Evolutionary conservation across 2,113 vertebrate genomes (phyloP), one percentile per base, ranked within the genome.

Genomic region (Pycnonotus jocosus): DNA sequence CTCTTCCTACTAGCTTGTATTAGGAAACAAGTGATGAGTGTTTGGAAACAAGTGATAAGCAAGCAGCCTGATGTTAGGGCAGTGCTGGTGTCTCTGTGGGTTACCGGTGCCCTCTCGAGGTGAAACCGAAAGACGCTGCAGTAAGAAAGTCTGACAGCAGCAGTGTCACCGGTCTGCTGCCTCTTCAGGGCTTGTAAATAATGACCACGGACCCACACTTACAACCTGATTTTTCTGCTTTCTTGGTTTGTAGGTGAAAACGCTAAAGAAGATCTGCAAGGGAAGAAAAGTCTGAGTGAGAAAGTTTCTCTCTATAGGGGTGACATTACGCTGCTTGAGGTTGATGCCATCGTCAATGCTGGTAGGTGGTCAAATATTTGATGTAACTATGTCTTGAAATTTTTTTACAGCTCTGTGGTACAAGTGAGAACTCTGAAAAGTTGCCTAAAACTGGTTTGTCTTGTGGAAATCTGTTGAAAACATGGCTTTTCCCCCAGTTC

Each of bases 271-370:
- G 73, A 93, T 84, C 94, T 95, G 88, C 97, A 98, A 96, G 88
- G 93, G 95, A 98, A 98, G 98, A 98, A 79, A 97, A 97, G 93
- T 66, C 97, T 98, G 97, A 98, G 97, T 42, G 99, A 99, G 92
- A 99, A 99, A 96, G 98, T 99, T 37, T 99, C 99, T 91, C 98
- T 99, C 66, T 99, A 99, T 71, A 99, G 98, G 98, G 99, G 99
- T 72, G 99, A 99, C 96, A 99, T 99, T 85, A 99, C 99, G 0
- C 88, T 98, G 90, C 98, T 99, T 80, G 99, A 99, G 97, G 97
- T 99, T 86, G 99, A 99, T 81, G 99, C 99, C 94, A 99, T 99
- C 25, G 99, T 99, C 95, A 99, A 99, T 97, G 99, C 99, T 74
- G 99, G 99, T 99, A 98, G 97, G 99, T 93, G 61, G 14, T 68